These are phyloP conservation scores for Gallinago solitaria DNA, from an alignment of 2,797 vertebrate genomes.

Conservation along the genomic window DNA sequence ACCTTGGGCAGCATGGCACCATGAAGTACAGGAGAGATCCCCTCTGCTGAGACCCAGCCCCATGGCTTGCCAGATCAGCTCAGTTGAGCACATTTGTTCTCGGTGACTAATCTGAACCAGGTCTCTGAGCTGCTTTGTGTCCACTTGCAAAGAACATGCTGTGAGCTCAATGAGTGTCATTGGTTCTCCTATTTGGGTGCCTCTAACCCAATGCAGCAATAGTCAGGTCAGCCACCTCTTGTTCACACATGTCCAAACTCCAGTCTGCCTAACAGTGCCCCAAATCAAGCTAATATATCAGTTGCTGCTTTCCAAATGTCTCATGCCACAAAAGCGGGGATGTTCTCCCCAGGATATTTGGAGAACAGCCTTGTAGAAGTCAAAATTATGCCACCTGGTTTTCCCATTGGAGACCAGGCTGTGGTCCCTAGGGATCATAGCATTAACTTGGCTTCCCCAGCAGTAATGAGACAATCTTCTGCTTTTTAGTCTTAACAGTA, in stretches of 20 bases:
- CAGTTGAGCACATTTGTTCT: neutral
- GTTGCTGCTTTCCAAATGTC: neutral
- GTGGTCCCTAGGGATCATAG: rapidly evolving
- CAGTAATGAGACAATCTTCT: neutral
- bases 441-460: neutral
- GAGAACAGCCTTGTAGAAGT: neutral
- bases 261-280: neutral
- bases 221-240: neutral
- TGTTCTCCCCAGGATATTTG: neutral
- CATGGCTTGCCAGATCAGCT: neutral
- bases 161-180: neutral
- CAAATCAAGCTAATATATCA: neutral
- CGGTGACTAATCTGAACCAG: neutral
- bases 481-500: neutral
- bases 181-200: neutral
- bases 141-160: neutral
- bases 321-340: neutral
- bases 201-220: neutral
- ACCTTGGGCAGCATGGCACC: rapidly evolving
- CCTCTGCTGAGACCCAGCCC: neutral
- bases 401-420: neutral
- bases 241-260: rapidly evolving
- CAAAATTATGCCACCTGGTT: neutral
- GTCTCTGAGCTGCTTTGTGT: neutral
- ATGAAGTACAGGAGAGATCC: neutral